A percentile compares a stretch with the other conserved stretches of the same genome.
Conservation (phyloP, 2,113 vertebrate species). For the Syngnathus typhle region DNA sequence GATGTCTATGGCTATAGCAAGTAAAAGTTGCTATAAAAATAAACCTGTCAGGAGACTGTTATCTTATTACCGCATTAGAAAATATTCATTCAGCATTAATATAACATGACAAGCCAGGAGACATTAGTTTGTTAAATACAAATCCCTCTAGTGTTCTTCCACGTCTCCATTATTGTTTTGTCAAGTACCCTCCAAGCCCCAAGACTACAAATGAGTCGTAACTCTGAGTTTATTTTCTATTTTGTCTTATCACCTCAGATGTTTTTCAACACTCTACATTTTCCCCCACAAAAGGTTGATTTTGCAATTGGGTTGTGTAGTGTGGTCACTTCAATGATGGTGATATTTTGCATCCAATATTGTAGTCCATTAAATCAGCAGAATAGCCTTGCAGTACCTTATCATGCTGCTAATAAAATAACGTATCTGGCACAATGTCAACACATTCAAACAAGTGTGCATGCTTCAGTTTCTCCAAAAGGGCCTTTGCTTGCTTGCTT, state of each 20-base stretch:
- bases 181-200: slow-evolving; percentile 65
- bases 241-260: slow-evolving; percentile 52
- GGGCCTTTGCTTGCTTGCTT: slow-evolving; percentile 11
- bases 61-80: slow-evolving; percentile 61
- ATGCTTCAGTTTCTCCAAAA: slow-evolving; percentile 6
- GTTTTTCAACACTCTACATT: slow-evolving; percentile 54
- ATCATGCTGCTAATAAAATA: slow-evolving; percentile 22
- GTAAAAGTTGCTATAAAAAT: neutral
- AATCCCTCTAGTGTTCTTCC: slow-evolving; percentile 60
- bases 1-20: neutral
- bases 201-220: slow-evolving; percentile 61
- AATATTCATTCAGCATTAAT: slow-evolving; percentile 61
- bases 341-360: slow-evolving; percentile 36
- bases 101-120: slow-evolving; percentile 68
- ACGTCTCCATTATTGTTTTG: slow-evolving; percentile 71
- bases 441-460: neutral
- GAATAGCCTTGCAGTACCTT: slow-evolving; percentile 29
- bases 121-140: slow-evolving; percentile 72
- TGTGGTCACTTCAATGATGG: slow-evolving; percentile 33
- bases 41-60: slow-evolving; percentile 39
- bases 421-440: slow-evolving; percentile 20
- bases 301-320: slow-evolving; percentile 28
- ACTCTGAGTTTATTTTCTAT: slow-evolving; percentile 52
- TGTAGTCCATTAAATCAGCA: slow-evolving; percentile 45
- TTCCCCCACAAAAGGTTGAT: slow-evolving; percentile 22